A percentile compares a stretch with the other conserved stretches of the same genome.
Conservation (phyloP, 2,113 vertebrate species). For the Irena cyanogastra region DNA sequence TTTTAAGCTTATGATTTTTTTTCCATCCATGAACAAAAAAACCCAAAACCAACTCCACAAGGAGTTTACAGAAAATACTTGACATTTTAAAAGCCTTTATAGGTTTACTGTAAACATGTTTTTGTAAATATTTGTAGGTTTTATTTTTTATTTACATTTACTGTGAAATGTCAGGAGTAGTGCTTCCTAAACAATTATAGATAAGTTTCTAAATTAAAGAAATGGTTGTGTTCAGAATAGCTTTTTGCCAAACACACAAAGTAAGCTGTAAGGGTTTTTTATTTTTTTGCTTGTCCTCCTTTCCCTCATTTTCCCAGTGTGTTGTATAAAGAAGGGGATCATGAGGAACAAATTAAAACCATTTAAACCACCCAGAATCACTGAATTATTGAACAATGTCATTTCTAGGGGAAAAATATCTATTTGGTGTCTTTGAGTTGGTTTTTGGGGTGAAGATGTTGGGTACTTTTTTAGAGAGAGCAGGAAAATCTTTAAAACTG, state of each 20-base stretch:
- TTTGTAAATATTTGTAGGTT: slow-evolving; percentile 40
- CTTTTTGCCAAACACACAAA: not conserved
- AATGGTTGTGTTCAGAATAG: not conserved
- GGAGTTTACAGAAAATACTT: not conserved
- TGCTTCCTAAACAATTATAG: slow-evolving; percentile 6
- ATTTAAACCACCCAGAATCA: not conserved
- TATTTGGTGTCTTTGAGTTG: not conserved
- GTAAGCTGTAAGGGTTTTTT: accelerated
- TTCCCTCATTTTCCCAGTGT: not conserved
- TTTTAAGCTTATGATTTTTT: not conserved
- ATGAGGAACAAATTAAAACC: not conserved
- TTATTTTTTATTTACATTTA: slow-evolving; percentile 35
- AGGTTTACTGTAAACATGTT: not conserved
- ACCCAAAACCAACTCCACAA: not conserved
- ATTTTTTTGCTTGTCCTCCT: not conserved
- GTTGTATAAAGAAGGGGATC: not conserved
- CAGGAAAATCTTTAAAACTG: not conserved
- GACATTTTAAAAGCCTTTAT: not conserved
- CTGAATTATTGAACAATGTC: not conserved
- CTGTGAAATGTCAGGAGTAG: slow-evolving; percentile 25
- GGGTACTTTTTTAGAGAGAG: not conserved
- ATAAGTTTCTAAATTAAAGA: not conserved
- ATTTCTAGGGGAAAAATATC: not conserved
- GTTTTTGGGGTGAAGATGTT: not conserved
- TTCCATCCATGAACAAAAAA: not conserved